Conservation (phyloP, 2,888 invertebrate genomes). For the Perizoma flavofasciatum region DNA sequence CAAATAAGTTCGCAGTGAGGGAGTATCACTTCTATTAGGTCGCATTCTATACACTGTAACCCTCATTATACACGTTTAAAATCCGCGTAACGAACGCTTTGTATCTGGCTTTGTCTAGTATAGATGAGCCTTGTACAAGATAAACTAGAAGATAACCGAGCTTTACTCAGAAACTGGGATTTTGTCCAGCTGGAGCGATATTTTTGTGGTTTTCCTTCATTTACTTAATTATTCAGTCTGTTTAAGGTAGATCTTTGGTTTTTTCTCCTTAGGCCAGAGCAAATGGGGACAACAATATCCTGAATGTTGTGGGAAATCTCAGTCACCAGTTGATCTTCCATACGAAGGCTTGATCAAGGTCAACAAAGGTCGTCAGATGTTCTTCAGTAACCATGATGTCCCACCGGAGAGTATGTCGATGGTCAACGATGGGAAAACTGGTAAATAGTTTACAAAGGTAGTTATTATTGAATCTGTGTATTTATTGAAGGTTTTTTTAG, state of each 20-base stretch:
- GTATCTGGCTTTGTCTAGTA: not conserved
- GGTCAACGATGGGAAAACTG: slow-evolving; percentile 49
- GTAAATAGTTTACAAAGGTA: slow-evolving; percentile 27
- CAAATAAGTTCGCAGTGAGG: no score
- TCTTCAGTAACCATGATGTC: slow-evolving; percentile 56
- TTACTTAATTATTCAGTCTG: no score
- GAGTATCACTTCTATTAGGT: not conserved
- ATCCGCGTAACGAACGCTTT: slow-evolving; percentile 1
- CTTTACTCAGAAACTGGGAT: not conserved
- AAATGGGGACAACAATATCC: slow-evolving; percentile 55
- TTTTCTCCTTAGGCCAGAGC: slow-evolving; percentile 49
- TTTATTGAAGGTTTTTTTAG: no score
- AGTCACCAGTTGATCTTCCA: slow-evolving; percentile 67
- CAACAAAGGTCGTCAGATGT: slow-evolving; percentile 47
- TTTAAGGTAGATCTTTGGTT: not conserved
- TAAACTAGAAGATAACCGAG: no score
- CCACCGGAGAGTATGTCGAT: slow-evolving; percentile 47
- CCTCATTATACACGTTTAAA: slow-evolving; percentile 2
- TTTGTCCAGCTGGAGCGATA: no score
- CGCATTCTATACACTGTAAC: slow-evolving; percentile 1
- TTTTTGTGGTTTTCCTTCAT: no score
- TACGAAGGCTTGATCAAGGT: slow-evolving; percentile 45
- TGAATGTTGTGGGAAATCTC: slow-evolving; percentile 54
- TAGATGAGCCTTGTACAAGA: no score
- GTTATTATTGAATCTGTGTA: no score